phyloP scores from a whole-genome alignment of 30 jellyfish, hydroid and myxozoan species.

The Chironex yamaguchii region DNA sequence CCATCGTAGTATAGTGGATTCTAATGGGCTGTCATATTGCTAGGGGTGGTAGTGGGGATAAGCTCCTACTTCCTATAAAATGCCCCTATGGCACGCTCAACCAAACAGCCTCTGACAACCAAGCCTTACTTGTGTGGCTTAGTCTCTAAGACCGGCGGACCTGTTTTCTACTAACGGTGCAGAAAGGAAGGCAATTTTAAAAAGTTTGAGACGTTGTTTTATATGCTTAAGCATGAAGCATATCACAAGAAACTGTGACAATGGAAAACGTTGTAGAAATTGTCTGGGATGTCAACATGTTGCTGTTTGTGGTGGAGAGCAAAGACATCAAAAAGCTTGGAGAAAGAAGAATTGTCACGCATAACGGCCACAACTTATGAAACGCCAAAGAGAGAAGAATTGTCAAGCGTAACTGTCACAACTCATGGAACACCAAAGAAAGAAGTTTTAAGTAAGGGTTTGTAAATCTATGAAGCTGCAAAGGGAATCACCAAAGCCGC shows the following conservation, averaged over 20 bases:
- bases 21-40: no score
- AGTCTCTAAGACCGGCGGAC: no score
- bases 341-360: not conserved
- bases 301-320: not conserved
- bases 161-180: no score
- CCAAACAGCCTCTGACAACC: no score
- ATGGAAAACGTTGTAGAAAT: not conserved
- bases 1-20: no score
- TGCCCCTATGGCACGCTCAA: no score
- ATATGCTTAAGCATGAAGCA: not conserved
- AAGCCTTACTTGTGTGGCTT: no score
- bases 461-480: slow-evolving; percentile 15
- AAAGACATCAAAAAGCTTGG: not conserved
- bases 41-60: no score
- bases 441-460: not conserved
- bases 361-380: not conserved
- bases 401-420: not conserved
- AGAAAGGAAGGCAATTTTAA: not conserved
- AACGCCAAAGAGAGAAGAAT: not conserved
- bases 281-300: not conserved
- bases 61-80: no score
- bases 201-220: not conserved
- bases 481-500: slow-evolving; percentile 7
- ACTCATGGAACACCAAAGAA: not conserved
- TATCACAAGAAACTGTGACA: not conserved